Percentiles rank a stretch among this genome's conserved stretches.
These are phyloP conservation scores for Zhuqinia jingwanae DNA, from an alignment of 2,888 invertebrate species.

Conservation along the genomic window DNA sequence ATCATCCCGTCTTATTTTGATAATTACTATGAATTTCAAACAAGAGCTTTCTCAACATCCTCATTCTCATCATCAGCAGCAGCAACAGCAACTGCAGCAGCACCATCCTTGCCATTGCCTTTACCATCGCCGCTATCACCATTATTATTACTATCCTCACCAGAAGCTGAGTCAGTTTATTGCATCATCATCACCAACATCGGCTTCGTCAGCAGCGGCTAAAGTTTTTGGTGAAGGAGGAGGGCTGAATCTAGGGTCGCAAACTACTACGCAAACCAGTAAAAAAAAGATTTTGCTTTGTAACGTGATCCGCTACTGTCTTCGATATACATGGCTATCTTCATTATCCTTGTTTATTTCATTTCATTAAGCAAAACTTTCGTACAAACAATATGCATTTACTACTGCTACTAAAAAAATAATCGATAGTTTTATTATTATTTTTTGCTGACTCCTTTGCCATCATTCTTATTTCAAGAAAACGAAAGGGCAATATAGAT, in stretches of 20 bases:
- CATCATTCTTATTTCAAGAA: not conserved
- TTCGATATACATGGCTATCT: no score
- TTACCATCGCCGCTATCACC: slow-evolving; percentile 19
- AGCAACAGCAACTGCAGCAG: not conserved
- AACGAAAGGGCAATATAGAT: not conserved
- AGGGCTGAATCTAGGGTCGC: not conserved
- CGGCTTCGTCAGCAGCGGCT: not conserved
- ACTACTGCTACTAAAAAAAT: not conserved
- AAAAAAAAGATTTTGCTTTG: slow-evolving; percentile 18
- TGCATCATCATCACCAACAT: slow-evolving; percentile 17
- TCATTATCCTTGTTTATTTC: not conserved
- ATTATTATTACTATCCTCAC: not conserved
- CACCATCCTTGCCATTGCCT: slow-evolving; percentile 11
- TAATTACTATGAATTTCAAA: slow-evolving; percentile 61
- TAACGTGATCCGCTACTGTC: not conserved
- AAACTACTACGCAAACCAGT: not conserved
- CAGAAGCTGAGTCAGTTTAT: slow-evolving; percentile 31
- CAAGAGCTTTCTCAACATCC: slow-evolving; percentile 15
- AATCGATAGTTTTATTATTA: not conserved
- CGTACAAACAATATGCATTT: not conserved
- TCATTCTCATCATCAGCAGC: not conserved
- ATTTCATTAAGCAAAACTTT: not conserved
- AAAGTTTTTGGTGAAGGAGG: not conserved
- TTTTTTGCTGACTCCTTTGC: not conserved
- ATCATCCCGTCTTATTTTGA: slow-evolving; percentile 33